Base-by-base conservation (phyloP, 2,888 invertebrate genomes). In the Darwinula stevensoni region DNA sequence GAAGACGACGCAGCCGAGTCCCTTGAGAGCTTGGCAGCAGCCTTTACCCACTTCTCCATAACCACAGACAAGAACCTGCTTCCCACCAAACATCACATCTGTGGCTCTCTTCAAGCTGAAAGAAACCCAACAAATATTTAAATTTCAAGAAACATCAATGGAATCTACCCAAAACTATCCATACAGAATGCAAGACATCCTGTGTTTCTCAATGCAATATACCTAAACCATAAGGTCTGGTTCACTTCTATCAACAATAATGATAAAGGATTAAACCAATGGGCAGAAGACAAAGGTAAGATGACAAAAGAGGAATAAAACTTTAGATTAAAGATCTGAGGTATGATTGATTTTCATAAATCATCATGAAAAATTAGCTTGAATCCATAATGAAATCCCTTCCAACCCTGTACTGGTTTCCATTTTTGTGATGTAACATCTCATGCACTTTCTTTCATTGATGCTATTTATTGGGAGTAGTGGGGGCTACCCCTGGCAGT, bases 1-100 rank as follows among this genome's bases (percentile, higher is more conserved):
- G 52, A 72, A 72, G 36, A 82, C 84, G 44, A 86, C 75, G 53
- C 84, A 78, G 11, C 91, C 91, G 37, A 91, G 59, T 1, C 84
- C 86, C 52, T 84, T 84, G 11, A 91, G 56, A 4, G 86, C 84
- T 49, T 86, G 82, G 40, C 82, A 80, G 52, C 88, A 88, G 1
- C 88, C 88, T 53, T 91, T 91, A 18, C 88, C 88, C 26, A 91
- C 84, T 56, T 91, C 88, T 2, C 91, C 91, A 47, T 88, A 91
- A 2, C 91, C 91, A 50, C 88, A 88, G 27, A 91, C 73, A 1
- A 80, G 71, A 0, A 86, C 78, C 55, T 86, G 86, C 48, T 91
- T 88, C 1, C 91, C 91, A 12, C 86, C 88, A 49, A 91, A 86
- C 91, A 91, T 91, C 9, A 88, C 66, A 47, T 91, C 91, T 4